Evolutionary conservation across 1,140 invertebrate species (phyloP).

Genomic region (Sycobia sp.): DNA sequence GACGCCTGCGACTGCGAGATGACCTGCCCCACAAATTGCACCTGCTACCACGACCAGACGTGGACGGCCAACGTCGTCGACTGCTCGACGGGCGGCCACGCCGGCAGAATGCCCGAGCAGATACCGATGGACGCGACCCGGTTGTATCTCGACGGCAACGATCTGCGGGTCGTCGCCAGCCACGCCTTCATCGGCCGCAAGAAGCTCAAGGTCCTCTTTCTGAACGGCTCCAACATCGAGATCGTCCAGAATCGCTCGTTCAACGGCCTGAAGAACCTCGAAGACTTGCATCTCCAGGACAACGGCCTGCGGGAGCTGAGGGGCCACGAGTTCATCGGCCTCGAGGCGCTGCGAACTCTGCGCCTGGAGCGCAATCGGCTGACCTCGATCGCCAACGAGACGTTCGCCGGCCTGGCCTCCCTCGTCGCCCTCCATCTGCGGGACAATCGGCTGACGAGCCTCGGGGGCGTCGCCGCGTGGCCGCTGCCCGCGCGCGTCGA

Average conservation of each 20-base stretch:
- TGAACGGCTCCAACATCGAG: constrained; percentile 86
- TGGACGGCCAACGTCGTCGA: constrained; percentile 93
- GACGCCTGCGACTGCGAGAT: constrained; percentile 94
- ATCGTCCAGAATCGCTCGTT: constrained; percentile 87
- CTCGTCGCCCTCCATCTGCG: constrained; percentile 76
- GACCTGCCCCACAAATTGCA: constrained; percentile 89
- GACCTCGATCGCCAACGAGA: constrained; percentile 74
- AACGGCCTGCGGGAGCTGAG: constrained; percentile 77
- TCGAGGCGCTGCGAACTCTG: constrained; percentile 68
- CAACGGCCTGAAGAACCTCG: constrained; percentile 81
- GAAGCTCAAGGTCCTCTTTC: constrained; percentile 78
- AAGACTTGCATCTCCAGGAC: constrained; percentile 80
- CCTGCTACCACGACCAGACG: constrained; percentile 90
- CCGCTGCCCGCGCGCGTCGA: constrained; percentile 71
- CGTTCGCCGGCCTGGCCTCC: constrained; percentile 74
- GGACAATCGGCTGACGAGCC: constrained; percentile 75
- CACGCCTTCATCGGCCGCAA: constrained; percentile 91
- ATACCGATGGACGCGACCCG: constrained; percentile 93
- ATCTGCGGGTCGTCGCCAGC: constrained; percentile 75
- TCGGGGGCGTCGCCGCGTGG: constrained; percentile 78
- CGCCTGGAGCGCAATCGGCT: constrained; percentile 74
- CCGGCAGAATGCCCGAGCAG: constrained; percentile 74
- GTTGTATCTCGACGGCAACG: constrained; percentile 87
- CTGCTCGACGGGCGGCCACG: constrained; percentile 78
- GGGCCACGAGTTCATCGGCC: constrained; percentile 82